These are phyloP conservation scores for Diachrysia chrysitis DNA, from an alignment of 2,888 invertebrate species.

Conservation along the genomic window DNA sequence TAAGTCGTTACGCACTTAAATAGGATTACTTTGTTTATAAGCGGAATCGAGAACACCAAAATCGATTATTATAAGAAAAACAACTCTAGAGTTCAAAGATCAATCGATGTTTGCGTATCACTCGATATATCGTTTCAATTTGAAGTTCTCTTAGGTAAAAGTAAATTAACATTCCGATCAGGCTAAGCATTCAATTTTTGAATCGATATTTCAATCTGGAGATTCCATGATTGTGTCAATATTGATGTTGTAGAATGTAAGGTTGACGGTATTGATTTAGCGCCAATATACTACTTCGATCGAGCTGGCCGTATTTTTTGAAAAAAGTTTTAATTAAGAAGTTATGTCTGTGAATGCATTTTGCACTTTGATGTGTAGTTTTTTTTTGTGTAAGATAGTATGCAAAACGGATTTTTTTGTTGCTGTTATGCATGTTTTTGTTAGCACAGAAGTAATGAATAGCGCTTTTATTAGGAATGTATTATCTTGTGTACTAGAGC, in stretches of 20 bases:
- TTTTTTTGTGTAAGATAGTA: neutral
- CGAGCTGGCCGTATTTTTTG: slow-evolving; percentile 8
- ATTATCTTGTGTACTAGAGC: neutral
- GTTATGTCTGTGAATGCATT: slow-evolving; percentile 7
- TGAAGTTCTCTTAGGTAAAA: neutral
- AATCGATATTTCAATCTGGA: slow-evolving; percentile 32
- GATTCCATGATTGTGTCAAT: slow-evolving; percentile 28
- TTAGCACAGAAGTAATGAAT: neutral
- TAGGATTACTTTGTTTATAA: neutral
- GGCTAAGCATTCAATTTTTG: neutral
- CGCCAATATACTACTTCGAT: slow-evolving; percentile 2
- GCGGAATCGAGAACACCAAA: neutral
- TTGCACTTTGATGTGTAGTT: slow-evolving; percentile 24
- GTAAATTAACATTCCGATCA: slow-evolving; percentile 4
- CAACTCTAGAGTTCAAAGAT: neutral
- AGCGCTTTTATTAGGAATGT: neutral
- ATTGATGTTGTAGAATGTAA: slow-evolving; percentile 30
- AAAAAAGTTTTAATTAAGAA: slow-evolving; percentile 5
- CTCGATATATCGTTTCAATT: slow-evolving; percentile 1
- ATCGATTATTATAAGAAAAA: neutral
- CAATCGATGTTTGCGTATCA: slow-evolving; percentile 2
- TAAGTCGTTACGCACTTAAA: neutral
- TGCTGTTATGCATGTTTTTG: slow-evolving; percentile 10
- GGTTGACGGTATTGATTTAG: slow-evolving; percentile 50
- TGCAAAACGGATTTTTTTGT: slow-evolving; percentile 40